Conservation (phyloP, 92 coral and sea anemone species). For the Siderastrea siderea region DNA sequence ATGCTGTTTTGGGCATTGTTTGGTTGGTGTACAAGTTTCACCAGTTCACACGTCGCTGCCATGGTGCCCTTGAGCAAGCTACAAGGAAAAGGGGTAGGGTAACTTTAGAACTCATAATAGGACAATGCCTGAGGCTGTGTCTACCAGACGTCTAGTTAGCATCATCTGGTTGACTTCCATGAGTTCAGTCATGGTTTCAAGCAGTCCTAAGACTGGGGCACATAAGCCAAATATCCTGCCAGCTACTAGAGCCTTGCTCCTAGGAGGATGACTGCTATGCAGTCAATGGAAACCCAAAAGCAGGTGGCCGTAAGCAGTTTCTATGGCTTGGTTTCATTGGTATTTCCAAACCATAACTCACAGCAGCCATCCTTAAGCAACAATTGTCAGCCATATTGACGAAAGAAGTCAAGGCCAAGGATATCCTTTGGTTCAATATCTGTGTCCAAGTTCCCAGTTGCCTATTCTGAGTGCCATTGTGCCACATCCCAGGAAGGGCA, state of each 20-base stretch:
- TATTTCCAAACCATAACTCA: conserved; percentile 38
- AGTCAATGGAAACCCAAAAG: conserved; percentile 21
- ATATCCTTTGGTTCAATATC: conserved; percentile 14
- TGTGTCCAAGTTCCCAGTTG: background rate
- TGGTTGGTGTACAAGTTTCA: conserved; percentile 18
- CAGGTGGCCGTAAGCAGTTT: conserved; percentile 32
- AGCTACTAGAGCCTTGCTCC: conserved; percentile 61
- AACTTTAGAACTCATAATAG: conserved; percentile 43
- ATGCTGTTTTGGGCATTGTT: conserved; percentile 25
- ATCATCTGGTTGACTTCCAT: conserved; percentile 40
- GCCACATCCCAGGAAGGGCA: conserved; percentile 53
- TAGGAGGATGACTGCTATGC: conserved; percentile 40
- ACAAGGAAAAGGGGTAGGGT: conserved; percentile 59
- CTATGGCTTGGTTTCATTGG: background rate
- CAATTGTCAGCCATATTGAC: conserved; percentile 54
- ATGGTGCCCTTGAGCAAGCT: conserved; percentile 55
- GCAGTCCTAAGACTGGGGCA: conserved; percentile 22
- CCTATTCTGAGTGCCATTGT: conserved; percentile 24
- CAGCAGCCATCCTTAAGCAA: conserved; percentile 37
- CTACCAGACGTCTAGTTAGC: conserved; percentile 61
- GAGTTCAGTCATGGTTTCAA: conserved; percentile 57
- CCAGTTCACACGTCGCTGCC: conserved; percentile 73
- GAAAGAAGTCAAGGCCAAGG: background rate
- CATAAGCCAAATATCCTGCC: conserved; percentile 38
- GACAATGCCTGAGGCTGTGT: conserved; percentile 38